Evolutionary conservation across 2,888 invertebrate genomes (phyloP), one percentile per base, ranked within the genome.

Genomic region (Megastigmus dorsalis): DNA sequence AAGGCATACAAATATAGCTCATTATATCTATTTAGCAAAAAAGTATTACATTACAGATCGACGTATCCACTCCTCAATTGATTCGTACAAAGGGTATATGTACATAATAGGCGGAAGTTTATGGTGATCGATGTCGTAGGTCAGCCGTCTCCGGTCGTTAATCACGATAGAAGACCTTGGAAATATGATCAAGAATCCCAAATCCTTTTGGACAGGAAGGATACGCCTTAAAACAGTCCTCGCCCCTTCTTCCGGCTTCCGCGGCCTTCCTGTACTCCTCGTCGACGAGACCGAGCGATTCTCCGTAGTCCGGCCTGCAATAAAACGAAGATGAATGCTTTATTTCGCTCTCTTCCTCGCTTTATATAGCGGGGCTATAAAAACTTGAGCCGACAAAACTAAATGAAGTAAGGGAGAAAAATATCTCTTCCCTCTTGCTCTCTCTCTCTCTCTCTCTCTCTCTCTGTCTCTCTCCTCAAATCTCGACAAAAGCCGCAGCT

Each of bases 241-340:
- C 91, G 86, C 92, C 92, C 82, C 90, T 91, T 77, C 90, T 88
- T 0, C 94, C 94, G 41, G 92, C 92, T 38, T 87, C 87, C 13
- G 92, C 90, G 0, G 94, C 94, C 74, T 92, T 91, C 20, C 88
- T 85, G 84, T 93, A 94, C 78, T 91, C 90, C 50, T 90, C 88
- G 77, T 91, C 90, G 2, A 89, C 87, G 63, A n/a, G n/a, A n/a
- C 85, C 85, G 50, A 85, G 82, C 59, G 86, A 84, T 13, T 88
- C 88, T 0, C 90, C 91, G 80, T 92, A 90, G 82, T 91, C 90
- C 30, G 92, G 92, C 0, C 92, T 92, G 88, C 67, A 90, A 89
- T 80, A 62, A 57, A 63, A 33, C 10, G 15, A 28, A 43, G 33
- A 36, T 1, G 30, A 26, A 15, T 33, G 43, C 28, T 43, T 43